phyloP scores from a whole-genome alignment of 2,797 vertebrate genomes.

The Neostethus bicornis region DNA sequence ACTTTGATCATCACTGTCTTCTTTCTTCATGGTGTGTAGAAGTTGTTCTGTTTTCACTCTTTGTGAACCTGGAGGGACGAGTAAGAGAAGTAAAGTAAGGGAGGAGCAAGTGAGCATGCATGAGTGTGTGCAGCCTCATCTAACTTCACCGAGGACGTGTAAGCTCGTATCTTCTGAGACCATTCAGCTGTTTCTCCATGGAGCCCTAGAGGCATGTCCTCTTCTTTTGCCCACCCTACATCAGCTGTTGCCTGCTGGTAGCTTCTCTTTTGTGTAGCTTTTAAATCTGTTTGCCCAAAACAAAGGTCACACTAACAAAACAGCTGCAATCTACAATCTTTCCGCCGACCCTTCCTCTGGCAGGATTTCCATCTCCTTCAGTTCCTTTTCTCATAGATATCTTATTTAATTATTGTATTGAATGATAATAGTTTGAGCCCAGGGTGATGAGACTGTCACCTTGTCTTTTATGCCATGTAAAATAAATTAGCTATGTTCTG shows the following conservation, averaged over 20 bases:
- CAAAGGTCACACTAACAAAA: conserved; percentile 79
- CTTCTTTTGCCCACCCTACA: conserved; percentile 54
- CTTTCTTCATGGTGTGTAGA: conserved; percentile 58
- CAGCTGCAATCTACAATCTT: conserved; percentile 58
- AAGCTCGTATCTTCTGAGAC: conserved; percentile 54
- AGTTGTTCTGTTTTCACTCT: conserved; percentile 49
- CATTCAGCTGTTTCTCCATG: conserved; percentile 78
- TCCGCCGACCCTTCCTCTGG: conserved; percentile 38
- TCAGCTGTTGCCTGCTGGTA: conserved; percentile 69
- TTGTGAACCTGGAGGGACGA: conserved; percentile 62
- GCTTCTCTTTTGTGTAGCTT: conserved; percentile 67
- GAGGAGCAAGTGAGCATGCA: conserved; percentile 60
- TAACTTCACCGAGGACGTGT: conserved; percentile 55
- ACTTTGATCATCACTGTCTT: conserved; percentile 36
- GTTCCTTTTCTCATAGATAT: conserved; percentile 62
- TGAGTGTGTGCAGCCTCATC: conserved; percentile 53
- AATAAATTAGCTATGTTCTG: conserved; percentile 51
- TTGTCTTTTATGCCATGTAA: conserved; percentile 50
- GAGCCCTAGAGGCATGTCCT: conserved; percentile 75
- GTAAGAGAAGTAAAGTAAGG: conserved; percentile 57
- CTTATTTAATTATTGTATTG: conserved; percentile 41
- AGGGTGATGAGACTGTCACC: conserved; percentile 54
- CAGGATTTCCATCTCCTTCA: conserved; percentile 41
- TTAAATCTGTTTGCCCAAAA: conserved; percentile 81
- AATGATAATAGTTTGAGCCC: conserved; percentile 49